Percentiles rank a stretch among this genome's conserved stretches.
Conservation (phyloP, 2,113 vertebrate genomes). For the Sisor rabdophorus region DNA sequence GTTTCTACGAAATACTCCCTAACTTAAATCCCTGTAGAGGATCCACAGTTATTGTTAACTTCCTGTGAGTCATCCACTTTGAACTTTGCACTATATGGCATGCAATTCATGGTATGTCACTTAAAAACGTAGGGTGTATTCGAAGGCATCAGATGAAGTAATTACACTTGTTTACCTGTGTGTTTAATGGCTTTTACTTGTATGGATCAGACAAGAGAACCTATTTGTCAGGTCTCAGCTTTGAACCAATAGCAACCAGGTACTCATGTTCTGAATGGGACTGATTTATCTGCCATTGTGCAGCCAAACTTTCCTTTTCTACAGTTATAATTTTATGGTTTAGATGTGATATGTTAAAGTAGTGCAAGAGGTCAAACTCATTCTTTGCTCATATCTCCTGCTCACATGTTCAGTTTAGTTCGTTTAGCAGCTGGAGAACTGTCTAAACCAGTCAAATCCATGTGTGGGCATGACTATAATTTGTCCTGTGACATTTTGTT, state of each 20-base stretch:
- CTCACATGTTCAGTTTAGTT: conserved; percentile 51
- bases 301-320: background rate
- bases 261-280: conserved; percentile 5
- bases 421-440: conserved; percentile 20
- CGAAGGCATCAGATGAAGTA: background rate
- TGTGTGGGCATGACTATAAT: background rate
- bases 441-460: conserved; percentile 1
- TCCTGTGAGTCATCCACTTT: conserved; percentile 22
- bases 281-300: background rate
- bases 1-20: conserved; percentile 18
- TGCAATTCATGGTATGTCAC: conserved; percentile 12
- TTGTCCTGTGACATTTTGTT: conserved; percentile 1
- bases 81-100: conserved; percentile 22
- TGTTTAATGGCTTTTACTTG: background rate
- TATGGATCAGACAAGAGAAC: background rate
- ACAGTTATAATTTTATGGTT: conserved; percentile 20
- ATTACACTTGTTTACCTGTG: background rate
- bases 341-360: conserved; percentile 10
- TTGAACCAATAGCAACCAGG: background rate
- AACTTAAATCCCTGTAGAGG: conserved; percentile 29
- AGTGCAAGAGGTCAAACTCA: conserved; percentile 59
- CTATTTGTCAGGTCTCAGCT: background rate
- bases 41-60: conserved; percentile 23
- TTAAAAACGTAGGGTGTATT: background rate
- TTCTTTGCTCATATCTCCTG: conserved; percentile 58